phyloP scores from a whole-genome alignment of 2,113 vertebrate genomes.

The Heloderma charlesbogerti region DNA sequence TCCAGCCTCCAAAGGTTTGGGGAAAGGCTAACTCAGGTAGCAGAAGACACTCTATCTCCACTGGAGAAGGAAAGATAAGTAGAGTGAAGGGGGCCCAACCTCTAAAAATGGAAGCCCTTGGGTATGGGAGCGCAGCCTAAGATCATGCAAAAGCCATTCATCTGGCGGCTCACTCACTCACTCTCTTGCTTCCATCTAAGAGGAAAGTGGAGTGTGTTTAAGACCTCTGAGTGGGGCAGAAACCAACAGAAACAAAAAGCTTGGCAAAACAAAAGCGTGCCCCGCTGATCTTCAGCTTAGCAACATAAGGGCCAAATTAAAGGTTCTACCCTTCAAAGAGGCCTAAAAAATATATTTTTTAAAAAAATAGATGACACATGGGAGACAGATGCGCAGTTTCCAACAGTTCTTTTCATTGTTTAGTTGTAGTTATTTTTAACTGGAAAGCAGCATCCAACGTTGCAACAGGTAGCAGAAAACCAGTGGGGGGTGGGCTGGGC shows the following conservation, averaged over 20 bases:
- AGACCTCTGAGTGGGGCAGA: neutral
- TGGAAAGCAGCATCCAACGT: too few relatives aligned
- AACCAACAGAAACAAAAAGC: neutral
- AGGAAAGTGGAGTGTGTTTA: neutral
- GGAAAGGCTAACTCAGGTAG: neutral
- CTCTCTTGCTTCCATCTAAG: neutral
- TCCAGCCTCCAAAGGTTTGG: neutral
- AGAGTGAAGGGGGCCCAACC: neutral
- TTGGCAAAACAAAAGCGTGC: neutral
- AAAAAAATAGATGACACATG: too few relatives aligned
- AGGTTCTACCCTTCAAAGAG: too few relatives aligned
- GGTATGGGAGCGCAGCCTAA: neutral
- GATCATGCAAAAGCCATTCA: neutral
- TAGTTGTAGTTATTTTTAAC: too few relatives aligned
- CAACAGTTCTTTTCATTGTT: too few relatives aligned
- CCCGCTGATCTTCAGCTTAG: too few relatives aligned
- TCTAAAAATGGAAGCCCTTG: neutral
- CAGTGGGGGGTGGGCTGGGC: too few relatives aligned
- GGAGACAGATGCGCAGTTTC: too few relatives aligned
- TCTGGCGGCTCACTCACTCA: too few relatives aligned
- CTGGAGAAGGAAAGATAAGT: neutral
- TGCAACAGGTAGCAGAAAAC: too few relatives aligned
- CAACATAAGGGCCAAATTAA: too few relatives aligned
- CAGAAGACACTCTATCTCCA: neutral
- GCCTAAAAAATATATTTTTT: too few relatives aligned